phyloP scores from a whole-genome alignment of 2,888 invertebrate species.

The Andrena bucephala region DNA sequence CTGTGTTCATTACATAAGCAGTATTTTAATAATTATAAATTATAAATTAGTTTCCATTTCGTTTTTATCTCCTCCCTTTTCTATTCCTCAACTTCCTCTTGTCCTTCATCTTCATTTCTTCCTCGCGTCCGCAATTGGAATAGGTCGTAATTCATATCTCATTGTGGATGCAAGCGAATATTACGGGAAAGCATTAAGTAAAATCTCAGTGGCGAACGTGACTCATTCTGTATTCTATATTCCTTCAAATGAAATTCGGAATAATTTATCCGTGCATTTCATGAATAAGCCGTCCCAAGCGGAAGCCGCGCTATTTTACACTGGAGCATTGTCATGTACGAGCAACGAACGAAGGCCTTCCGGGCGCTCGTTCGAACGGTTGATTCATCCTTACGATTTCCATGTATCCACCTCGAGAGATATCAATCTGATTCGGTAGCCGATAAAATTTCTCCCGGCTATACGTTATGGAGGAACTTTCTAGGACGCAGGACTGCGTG shows the following conservation, averaged over 20 bases:
- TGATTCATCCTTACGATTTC: slow-evolving; percentile 52
- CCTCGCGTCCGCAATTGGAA: too few relatives aligned
- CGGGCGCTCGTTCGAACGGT: slow-evolving; percentile 32
- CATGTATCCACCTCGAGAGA: slow-evolving; percentile 49
- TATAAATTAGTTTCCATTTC: too few relatives aligned
- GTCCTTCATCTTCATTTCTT: too few relatives aligned
- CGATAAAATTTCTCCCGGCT: slow-evolving; percentile 64
- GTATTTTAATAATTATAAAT: too few relatives aligned
- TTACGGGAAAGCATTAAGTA: too few relatives aligned
- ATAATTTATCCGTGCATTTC: background rate
- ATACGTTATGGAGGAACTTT: slow-evolving; percentile 64
- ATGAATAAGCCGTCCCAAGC: background rate
- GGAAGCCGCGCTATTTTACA: slow-evolving; percentile 20
- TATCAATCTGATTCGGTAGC: slow-evolving; percentile 59
- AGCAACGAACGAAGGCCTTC: slow-evolving; percentile 6
- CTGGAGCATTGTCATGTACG: background rate
- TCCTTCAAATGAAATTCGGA: background rate
- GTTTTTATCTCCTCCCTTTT: too few relatives aligned
- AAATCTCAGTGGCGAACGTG: too few relatives aligned
- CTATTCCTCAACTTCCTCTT: too few relatives aligned
- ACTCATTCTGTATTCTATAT: background rate
- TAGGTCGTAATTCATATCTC: too few relatives aligned
- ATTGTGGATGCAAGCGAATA: too few relatives aligned
- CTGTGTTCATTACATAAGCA: too few relatives aligned
- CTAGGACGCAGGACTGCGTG: slow-evolving; percentile 28